Percentiles rank a stretch among this genome's conserved stretches.
Evolutionary conservation across 2,113 vertebrate genomes (phyloP).

Genomic region (Zootoca vivipara): DNA sequence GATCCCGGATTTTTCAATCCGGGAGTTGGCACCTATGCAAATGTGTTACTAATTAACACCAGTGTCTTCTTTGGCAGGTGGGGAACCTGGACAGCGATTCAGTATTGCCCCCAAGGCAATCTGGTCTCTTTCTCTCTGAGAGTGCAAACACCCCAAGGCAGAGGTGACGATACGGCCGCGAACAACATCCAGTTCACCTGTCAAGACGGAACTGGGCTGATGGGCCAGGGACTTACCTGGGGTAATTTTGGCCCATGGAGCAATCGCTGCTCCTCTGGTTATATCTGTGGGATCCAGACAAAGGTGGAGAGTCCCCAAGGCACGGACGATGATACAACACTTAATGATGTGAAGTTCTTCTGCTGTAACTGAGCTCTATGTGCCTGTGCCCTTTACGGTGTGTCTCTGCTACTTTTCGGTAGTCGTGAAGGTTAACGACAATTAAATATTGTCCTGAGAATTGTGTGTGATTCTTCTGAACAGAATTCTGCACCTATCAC

Average conservation of each 20-base stretch:
- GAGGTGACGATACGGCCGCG: slow-evolving; percentile 59
- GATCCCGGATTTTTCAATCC: too few species aligned
- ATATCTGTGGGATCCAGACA: slow-evolving; percentile 55
- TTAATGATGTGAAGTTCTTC: slow-evolving; percentile 63
- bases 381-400: not conserved
- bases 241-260: slow-evolving; percentile 64
- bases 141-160: slow-evolving; percentile 39
- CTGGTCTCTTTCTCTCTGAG: slow-evolving; percentile 68
- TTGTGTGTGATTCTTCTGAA: not conserved
- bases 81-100: slow-evolving; percentile 61
- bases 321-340: slow-evolving; percentile 44
- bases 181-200: slow-evolving; percentile 68
- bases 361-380: slow-evolving; percentile 50
- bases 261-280: slow-evolving; percentile 33
- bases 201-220: slow-evolving; percentile 45
- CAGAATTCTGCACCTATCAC: not conserved
- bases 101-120: slow-evolving; percentile 50
- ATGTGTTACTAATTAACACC: not conserved
- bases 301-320: slow-evolving; percentile 45
- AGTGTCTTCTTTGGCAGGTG: slow-evolving; percentile 49
- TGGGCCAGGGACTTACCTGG: slow-evolving; percentile 55
- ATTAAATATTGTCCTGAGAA: not conserved
- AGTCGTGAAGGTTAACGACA: not conserved
- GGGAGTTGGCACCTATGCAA: too few species aligned
- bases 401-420: too few species aligned